Evolutionary conservation across 2,113 vertebrate genomes (phyloP).

Genomic region (Aegithalos caudatus): DNA sequence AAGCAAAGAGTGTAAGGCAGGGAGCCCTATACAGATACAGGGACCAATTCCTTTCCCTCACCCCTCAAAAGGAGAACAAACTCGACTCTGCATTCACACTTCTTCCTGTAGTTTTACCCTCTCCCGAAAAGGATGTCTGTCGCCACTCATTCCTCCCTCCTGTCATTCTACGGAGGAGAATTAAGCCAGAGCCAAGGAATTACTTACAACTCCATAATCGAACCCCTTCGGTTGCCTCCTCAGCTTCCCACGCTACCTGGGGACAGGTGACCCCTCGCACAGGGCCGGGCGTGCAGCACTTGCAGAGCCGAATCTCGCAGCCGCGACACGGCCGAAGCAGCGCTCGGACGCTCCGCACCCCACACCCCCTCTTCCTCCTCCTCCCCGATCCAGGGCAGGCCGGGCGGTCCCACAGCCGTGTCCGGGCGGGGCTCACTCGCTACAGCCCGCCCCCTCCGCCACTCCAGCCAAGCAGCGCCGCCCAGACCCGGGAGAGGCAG

Average conservation of each 20-base stretch:
- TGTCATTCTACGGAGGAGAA: neutral
- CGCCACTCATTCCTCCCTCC: neutral
- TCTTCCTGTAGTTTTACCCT: neutral
- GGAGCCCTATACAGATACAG: accelerated
- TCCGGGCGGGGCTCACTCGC: accelerated
- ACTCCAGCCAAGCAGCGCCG: neutral
- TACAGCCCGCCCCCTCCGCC: neutral
- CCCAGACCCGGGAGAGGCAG: neutral
- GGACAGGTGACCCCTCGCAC: accelerated
- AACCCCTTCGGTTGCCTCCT: neutral
- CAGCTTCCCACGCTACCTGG: neutral
- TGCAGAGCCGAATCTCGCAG: accelerated
- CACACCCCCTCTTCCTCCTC: neutral
- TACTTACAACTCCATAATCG: neutral
- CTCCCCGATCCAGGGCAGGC: accelerated
- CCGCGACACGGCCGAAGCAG: neutral
- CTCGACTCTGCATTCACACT: neutral
- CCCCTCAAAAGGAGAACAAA: neutral
- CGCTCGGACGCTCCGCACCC: neutral
- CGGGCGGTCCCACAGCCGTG: neutral
- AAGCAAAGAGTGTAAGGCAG: neutral
- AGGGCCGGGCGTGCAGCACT: accelerated
- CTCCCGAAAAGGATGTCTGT: neutral
- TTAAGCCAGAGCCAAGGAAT: neutral
- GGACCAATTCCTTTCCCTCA: accelerated